phyloP scores from a whole-genome alignment of 2,888 invertebrate genomes.

The Flexamia atlantica region DNA sequence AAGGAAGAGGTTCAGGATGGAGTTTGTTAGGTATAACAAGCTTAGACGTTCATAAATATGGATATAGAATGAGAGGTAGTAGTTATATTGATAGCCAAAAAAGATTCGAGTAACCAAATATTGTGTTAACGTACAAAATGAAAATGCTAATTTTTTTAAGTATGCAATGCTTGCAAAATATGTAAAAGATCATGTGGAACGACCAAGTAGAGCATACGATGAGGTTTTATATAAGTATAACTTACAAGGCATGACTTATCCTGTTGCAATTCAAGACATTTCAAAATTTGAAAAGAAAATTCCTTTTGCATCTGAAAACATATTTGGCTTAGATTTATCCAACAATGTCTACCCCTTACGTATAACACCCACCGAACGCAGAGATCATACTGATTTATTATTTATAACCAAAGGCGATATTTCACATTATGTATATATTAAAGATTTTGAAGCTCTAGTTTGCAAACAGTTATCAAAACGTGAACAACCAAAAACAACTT shows the following conservation, averaged over 20 bases:
- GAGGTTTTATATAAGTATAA: neutral
- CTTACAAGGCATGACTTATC: conserved; percentile 7
- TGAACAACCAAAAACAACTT: neutral
- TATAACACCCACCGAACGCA: neutral
- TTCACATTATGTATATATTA: conserved; percentile 38
- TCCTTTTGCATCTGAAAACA: neutral
- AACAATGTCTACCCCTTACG: conserved; percentile 30
- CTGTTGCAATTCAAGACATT: conserved; percentile 8
- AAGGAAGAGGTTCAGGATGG: conserved; percentile 51
- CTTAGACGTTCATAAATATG: conserved; percentile 15
- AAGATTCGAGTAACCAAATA: conserved; percentile 4
- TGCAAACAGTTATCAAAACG: neutral
- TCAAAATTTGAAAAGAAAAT: conserved; percentile 19
- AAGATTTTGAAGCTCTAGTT: neutral
- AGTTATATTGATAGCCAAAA: conserved; percentile 22
- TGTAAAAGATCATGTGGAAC: neutral
- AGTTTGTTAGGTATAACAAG: neutral
- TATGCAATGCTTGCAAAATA: conserved; percentile 42
- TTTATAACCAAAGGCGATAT: neutral
- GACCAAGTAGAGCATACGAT: neutral
- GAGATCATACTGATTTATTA: conserved; percentile 36
- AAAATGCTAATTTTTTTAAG: conserved; percentile 24
- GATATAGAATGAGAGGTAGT: conserved; percentile 24
- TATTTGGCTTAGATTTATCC: neutral
- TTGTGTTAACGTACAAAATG: conserved; percentile 36